Base-by-base conservation (phyloP, 1,140 invertebrate species). In the Heliconius himera region DNA sequence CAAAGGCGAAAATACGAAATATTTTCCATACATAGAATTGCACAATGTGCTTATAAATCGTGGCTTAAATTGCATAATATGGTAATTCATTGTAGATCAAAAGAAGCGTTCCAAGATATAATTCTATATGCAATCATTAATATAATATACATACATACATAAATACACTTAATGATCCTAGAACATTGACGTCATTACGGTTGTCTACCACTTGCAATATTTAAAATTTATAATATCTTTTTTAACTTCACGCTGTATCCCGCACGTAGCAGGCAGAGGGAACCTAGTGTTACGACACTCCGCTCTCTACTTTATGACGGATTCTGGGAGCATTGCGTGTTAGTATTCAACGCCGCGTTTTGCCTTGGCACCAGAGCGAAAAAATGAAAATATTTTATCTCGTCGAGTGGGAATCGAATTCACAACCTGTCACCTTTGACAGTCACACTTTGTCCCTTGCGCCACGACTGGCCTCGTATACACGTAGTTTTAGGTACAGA, bases 51-150 rank as follows among this genome's bases (percentile, higher is more conserved):
- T 84, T 85, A 84, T 93, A 90, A 91, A 92, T 93, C 90, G 86
- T 83, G 82, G 85, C 84, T 89, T 93, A 85, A 90, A 92, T 92
- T 87, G 85, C 86, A 80, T 77, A 76, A 78, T 85, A 84, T 85
- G 78, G 84, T 87, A 90, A 46, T 90, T 90, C 88, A 90, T 90
- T 86, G 84, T 73, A 79, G 84, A 90, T 93, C 89, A 91, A 91
- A 91, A 85, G 84, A 78, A 82, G 84, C 87, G 86, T 81, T 80
- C 79, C 74, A 72, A 88, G 82, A 86, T 73, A 77, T 38, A 66
- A 66, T 66, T 66, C 29, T 66, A 26, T 66, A 66, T 66, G 60
- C 60, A 29, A 66, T 66, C 22, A 66, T 66, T 66, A 66, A 66
- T 66, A 60, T 9, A 22, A 11, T 60, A 26, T 60, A 60, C 3